A percentile compares a stretch with the other conserved stretches of the same genome.
phyloP scores from a whole-genome alignment of 37 sponge, comb jelly and placozoan species.

The Spongia lamella region DNA sequence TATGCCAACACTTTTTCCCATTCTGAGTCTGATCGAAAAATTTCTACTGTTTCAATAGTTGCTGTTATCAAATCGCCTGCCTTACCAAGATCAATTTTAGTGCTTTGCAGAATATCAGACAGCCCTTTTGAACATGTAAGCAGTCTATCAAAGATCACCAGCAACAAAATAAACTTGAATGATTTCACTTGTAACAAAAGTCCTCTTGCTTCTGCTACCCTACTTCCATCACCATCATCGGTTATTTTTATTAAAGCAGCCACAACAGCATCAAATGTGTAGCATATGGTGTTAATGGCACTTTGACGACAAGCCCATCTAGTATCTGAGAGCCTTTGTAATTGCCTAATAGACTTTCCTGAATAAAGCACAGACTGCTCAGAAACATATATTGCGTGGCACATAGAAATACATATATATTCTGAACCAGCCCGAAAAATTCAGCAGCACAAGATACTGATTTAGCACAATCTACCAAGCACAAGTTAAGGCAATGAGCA shows the following conservation, averaged over 20 bases:
- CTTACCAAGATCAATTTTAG: neutral
- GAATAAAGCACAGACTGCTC: too few relatives aligned
- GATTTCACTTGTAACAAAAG: conserved; percentile 1
- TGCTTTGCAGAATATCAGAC: neutral
- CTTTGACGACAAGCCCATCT: conserved; percentile 11
- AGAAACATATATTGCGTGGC: too few relatives aligned
- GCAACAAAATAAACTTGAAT: neutral
- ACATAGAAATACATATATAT: too few relatives aligned
- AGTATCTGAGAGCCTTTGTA: neutral
- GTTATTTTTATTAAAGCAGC: neutral
- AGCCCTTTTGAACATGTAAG: conserved; percentile 4
- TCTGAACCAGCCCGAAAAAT: too few relatives aligned
- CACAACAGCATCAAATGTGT: neutral
- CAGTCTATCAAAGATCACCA: conserved; percentile 6
- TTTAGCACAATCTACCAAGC: too few relatives aligned
- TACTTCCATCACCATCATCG: neutral
- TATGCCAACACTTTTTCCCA: conserved; percentile 13
- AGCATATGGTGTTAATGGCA: conserved; percentile 4
- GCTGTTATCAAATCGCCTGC: conserved; percentile 6
- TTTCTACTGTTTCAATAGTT: neutral
- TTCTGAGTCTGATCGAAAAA: neutral
- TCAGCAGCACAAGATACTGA: too few relatives aligned
- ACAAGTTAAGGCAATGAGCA: conserved; percentile 4
- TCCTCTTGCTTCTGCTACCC: neutral
- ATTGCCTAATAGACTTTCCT: too few relatives aligned